Conservation (phyloP, 2,888 invertebrate species). For the Neocrepidodera transversa region DNA sequence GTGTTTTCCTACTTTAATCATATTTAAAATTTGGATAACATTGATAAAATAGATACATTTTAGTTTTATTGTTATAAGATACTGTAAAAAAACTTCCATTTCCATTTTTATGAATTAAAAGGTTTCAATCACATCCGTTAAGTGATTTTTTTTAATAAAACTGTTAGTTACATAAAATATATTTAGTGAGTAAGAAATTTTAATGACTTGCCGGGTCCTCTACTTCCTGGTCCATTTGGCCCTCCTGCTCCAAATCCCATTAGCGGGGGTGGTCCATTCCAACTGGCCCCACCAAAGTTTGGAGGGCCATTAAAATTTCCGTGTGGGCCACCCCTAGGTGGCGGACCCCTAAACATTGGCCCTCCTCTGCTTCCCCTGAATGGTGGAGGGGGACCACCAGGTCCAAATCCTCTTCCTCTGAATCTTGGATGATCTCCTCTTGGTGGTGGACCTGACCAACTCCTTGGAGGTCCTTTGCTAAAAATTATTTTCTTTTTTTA, state of each 20-base stretch:
- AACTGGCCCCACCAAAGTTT: constrained; percentile 67
- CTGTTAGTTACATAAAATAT: no score
- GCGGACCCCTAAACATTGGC: constrained; percentile 62
- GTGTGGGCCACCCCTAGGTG: constrained; percentile 62
- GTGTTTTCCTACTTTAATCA: no score
- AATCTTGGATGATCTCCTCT: constrained; percentile 68
- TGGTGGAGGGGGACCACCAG: constrained; percentile 64
- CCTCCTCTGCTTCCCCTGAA: constrained; percentile 61
- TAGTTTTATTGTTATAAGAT: no score
- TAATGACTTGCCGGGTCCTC: not conserved
- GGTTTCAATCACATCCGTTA: no score
- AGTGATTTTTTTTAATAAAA: no score
- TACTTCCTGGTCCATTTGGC: constrained; percentile 31
- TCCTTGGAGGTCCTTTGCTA: constrained; percentile 31
- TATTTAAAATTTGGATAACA: no score
- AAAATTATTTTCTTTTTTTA: constrained; percentile 1
- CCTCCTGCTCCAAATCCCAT: constrained; percentile 58
- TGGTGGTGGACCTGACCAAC: constrained; percentile 41
- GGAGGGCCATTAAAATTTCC: constrained; percentile 64
- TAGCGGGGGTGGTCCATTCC: constrained; percentile 69
- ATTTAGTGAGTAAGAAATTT: no score
- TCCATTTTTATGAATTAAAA: no score
- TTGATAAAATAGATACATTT: no score
- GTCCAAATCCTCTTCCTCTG: constrained; percentile 72
- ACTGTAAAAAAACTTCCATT: no score